A percentile compares a stretch with the other conserved stretches of the same genome.
These are phyloP conservation scores for Volucella zonaria DNA, from an alignment of 2,888 invertebrate species.

Conservation along the genomic window DNA sequence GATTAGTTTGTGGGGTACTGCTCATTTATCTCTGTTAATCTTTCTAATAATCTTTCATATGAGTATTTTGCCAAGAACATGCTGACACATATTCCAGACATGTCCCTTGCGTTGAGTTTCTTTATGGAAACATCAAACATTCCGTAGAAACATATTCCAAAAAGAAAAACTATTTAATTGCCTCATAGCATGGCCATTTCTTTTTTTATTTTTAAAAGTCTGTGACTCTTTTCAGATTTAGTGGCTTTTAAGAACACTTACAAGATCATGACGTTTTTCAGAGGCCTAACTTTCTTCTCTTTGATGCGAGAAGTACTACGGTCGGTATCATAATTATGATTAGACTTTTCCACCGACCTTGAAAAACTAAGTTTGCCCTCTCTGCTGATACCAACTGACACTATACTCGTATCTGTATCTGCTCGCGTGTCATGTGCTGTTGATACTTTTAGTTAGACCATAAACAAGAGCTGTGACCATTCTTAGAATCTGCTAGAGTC, in stretches of 20 bases:
- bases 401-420: background rate
- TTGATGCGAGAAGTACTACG: background rate
- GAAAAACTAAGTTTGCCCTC: background rate
- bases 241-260: too few relatives aligned
- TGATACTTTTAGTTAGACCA: conserved; percentile 1
- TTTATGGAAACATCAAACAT: background rate
- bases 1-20: too few relatives aligned
- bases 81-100: background rate
- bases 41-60: background rate
- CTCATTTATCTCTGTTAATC: too few relatives aligned
- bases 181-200: too few relatives aligned
- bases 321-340: conserved; percentile 13
- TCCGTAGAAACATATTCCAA: background rate
- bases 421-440: background rate
- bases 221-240: too few relatives aligned
- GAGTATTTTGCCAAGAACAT: background rate
- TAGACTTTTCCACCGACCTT: background rate
- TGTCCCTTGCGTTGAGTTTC: background rate
- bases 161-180: background rate
- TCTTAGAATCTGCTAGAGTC: conserved; percentile 31
- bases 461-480: conserved; percentile 37
- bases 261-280: too few relatives aligned
- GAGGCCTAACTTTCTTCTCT: background rate
- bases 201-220: too few relatives aligned
- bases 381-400: background rate